Conservation (phyloP, 1,140 invertebrate genomes). For the Lordiphosa collinella region DNA sequence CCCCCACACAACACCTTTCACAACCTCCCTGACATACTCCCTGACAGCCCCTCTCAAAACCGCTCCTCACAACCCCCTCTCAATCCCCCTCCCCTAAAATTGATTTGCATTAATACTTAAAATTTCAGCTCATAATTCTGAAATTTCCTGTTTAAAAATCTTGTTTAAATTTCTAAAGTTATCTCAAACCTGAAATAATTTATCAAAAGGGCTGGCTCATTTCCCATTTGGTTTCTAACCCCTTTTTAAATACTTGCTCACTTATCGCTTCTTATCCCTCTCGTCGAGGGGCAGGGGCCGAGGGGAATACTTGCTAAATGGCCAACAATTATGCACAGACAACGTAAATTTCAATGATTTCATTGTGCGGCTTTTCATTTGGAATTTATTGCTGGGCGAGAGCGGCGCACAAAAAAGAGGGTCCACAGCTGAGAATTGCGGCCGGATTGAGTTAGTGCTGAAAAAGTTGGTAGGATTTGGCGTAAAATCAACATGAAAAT, state of each 20-base stretch:
- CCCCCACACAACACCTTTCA: too few relatives aligned
- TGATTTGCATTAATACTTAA: too few relatives aligned
- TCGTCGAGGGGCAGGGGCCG: too few relatives aligned
- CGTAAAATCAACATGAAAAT: slow-evolving; percentile 61
- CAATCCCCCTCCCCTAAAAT: too few relatives aligned
- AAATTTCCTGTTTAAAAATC: too few relatives aligned
- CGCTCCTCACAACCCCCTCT: too few relatives aligned
- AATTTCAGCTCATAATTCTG: too few relatives aligned
- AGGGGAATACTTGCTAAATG: slow-evolving; percentile 38
- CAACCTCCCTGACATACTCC: too few relatives aligned
- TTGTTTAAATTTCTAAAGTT: too few relatives aligned
- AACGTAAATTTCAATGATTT: slow-evolving; percentile 59
- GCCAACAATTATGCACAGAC: slow-evolving; percentile 61
- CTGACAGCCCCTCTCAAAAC: too few relatives aligned
- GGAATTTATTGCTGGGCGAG: slow-evolving; percentile 39
- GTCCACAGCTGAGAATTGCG: slow-evolving; percentile 5
- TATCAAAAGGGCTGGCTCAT: too few relatives aligned
- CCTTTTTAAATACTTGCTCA: slow-evolving; percentile 24
- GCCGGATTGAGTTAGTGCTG: slow-evolving; percentile 4
- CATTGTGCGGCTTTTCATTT: slow-evolving; percentile 53
- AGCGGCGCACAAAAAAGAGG: not conserved
- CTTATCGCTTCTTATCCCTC: slow-evolving; percentile 26
- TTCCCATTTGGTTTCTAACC: not conserved
- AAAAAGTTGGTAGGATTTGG: slow-evolving; percentile 38
- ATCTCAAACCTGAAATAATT: too few relatives aligned